These are phyloP conservation scores for Harpalus rubripes DNA, from an alignment of 2,888 invertebrate genomes.

Conservation along the genomic window DNA sequence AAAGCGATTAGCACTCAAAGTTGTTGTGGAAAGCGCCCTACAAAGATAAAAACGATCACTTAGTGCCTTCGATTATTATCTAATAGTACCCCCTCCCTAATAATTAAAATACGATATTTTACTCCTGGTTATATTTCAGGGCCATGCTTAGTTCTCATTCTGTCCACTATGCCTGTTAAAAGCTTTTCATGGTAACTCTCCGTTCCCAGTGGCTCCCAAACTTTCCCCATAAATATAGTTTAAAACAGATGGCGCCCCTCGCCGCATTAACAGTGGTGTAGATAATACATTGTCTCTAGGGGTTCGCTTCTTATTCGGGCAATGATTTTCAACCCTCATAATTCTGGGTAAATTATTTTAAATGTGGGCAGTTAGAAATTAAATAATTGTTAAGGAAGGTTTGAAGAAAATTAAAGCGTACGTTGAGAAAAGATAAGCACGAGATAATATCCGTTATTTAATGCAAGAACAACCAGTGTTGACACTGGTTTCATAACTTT, in stretches of 20 bases:
- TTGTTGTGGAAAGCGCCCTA: no score
- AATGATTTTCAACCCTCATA: conserved; percentile 13
- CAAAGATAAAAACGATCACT: background rate
- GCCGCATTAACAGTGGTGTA: conserved; percentile 48
- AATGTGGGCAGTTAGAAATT: conserved; percentile 13
- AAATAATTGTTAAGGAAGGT: background rate
- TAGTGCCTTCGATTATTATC: no score
- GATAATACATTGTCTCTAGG: conserved; percentile 22
- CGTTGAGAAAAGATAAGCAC: background rate
- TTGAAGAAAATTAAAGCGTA: background rate
- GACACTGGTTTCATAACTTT: no score
- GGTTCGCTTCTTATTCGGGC: conserved; percentile 9
- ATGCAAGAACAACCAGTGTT: no score
- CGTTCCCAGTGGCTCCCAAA: conserved; percentile 61
- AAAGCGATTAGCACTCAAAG: no score
- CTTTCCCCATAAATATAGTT: conserved; percentile 66
- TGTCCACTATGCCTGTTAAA: conserved; percentile 73
- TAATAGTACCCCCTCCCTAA: background rate
- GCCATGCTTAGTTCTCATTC: conserved; percentile 17
- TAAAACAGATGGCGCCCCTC: conserved; percentile 60
- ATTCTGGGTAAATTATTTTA: conserved; percentile 29
- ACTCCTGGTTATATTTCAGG: conserved; percentile 6
- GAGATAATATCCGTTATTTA: background rate
- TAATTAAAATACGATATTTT: conserved; percentile 45
- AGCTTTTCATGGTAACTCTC: conserved; percentile 74